Evolutionary conservation across 2,888 invertebrate genomes (phyloP).

Genomic region (Ptychoptera albimana): DNA sequence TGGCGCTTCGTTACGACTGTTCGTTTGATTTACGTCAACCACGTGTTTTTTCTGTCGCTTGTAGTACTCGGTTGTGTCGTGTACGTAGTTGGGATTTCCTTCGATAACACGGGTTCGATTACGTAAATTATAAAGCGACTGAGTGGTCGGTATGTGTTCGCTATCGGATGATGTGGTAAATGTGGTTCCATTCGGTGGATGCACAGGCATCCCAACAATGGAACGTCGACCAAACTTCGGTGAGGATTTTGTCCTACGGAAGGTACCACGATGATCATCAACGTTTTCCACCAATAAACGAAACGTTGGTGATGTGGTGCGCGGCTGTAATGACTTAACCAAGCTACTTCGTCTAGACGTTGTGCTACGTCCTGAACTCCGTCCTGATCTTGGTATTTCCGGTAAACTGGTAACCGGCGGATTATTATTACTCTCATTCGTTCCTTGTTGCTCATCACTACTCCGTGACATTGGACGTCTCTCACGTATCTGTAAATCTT

Average conservation of each 20-base stretch:
- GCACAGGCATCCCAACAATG: too few species aligned
- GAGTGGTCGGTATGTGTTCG: not conserved
- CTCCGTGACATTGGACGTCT: slow-evolving; percentile 19
- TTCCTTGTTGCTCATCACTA: slow-evolving; percentile 7
- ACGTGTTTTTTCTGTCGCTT: slow-evolving; percentile 4
- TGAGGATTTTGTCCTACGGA: slow-evolving; percentile 14
- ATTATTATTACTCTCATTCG: not conserved
- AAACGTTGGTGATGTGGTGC: slow-evolving; percentile 6
- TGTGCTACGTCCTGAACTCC: slow-evolving; percentile 8
- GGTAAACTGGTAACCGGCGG: slow-evolving; percentile 12
- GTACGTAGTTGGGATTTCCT: slow-evolving; percentile 23
- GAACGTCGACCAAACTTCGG: slow-evolving; percentile 24
- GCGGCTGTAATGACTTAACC: slow-evolving; percentile 11
- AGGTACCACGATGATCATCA: slow-evolving; percentile 16
- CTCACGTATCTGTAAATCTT: slow-evolving; percentile 16
- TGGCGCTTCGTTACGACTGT: slow-evolving; percentile 6
- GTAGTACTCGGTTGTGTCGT: slow-evolving; percentile 12
- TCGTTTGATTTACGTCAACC: slow-evolving; percentile 10
- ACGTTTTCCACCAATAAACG: slow-evolving; percentile 14
- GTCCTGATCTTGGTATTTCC: not conserved
- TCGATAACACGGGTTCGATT: slow-evolving; percentile 23
- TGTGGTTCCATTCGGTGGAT: not conserved
- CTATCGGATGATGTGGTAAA: not conserved
- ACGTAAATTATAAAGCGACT: slow-evolving; percentile 10
- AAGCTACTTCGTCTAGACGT: slow-evolving; percentile 9